These are phyloP conservation scores for Parthenolecanium corni DNA, from an alignment of 2,888 invertebrate species.

Conservation along the genomic window DNA sequence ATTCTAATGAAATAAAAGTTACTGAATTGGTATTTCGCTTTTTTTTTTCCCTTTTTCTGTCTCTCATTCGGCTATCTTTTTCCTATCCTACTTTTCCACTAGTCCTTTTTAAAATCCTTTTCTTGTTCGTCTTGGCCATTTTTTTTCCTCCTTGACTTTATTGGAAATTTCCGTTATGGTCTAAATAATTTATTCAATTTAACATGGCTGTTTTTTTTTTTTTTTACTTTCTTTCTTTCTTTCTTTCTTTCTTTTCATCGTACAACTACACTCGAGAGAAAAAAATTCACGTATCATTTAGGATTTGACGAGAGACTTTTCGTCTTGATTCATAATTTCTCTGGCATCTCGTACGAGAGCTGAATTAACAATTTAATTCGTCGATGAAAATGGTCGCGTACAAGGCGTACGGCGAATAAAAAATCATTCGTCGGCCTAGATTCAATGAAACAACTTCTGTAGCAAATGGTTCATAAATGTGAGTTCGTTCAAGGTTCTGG, in stretches of 20 bases:
- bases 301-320: no score
- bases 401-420: no score
- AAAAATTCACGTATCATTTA: no score
- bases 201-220: not conserved
- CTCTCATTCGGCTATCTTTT: not conserved
- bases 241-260: not conserved
- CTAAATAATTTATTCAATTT: not conserved
- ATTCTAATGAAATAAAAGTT: constrained; percentile 8
- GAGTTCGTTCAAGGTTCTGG: no score
- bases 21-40: not conserved
- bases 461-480: no score
- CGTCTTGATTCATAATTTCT: no score
- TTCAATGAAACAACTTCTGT: no score
- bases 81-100: not conserved
- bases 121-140: not conserved
- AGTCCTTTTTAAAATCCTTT: not conserved
- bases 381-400: no score
- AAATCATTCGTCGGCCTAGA: no score
- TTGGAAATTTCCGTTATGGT: not conserved
- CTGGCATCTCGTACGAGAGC: no score
- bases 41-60: not conserved
- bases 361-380: no score
- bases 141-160: not conserved
- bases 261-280: no score
- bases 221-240: not conserved